Base-by-base conservation (phyloP, 1,140 invertebrate genomes). In the Sarcophaga peregrina region DNA sequence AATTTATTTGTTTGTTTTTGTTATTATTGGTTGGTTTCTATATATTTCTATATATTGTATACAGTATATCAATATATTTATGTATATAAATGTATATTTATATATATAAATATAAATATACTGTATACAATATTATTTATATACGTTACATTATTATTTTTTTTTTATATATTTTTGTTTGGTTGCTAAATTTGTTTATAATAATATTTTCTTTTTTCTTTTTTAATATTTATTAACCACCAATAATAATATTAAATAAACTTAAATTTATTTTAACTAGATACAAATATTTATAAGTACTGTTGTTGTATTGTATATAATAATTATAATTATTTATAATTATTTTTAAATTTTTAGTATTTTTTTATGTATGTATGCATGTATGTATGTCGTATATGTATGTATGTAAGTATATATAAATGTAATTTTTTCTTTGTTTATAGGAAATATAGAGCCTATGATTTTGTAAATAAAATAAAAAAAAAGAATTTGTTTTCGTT, bases 1-100 rank as follows among this genome's bases (percentile, higher is more conserved):
- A 78, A 78, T 1, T 83, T 80, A 17, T 58, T 68, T 78, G 74
- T 83, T 78, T 50, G 52, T n/a, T 78, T 78, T 78, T 76, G 46
- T 76, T 76, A 48, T 76, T 76, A 48, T 47, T 76, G 45, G n/a
- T 52, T 78, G n/a, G 47, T 50, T 47, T 48, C 15, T 25, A 72
- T 72, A 25, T 72, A 72, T 72, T 74, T 45, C 73, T 74, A 13
- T 68, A 48, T 45, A 48, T 74, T 46, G 37, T 58, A 76, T 83
- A 78, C 50, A 74, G 4, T 4, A 37, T 37, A 37, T 37, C 25
- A 37, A n/a, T 37, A 37, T 37, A 37, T 37, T 37, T 37, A 37
- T 37, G 4, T 37, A 37, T 37, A 37, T 37, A n/a, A n/a, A n/a
- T n/a, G n/a, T 37, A 37, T 37, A 37, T 37, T 1, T 37, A 37